These are phyloP conservation scores for Patiria pectinifera DNA, from an alignment of 53 echinoderm and acorn worm genomes.

Conservation along the genomic window DNA sequence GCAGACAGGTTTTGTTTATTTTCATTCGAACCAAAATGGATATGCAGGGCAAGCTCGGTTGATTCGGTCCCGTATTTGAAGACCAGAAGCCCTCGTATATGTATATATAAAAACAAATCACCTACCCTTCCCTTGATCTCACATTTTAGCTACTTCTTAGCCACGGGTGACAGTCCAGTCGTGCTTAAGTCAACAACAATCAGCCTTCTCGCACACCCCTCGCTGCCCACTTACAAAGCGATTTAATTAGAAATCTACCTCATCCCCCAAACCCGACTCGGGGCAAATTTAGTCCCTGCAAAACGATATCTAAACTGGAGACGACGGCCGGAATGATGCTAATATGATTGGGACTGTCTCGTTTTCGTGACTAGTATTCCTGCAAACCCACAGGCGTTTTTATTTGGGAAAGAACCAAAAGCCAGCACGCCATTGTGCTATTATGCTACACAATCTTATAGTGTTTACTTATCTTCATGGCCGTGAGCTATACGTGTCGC, in stretches of 20 bases:
- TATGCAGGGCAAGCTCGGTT: slow-evolving; percentile 20
- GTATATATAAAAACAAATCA: neutral
- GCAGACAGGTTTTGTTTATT: neutral
- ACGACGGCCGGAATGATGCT: slow-evolving; percentile 6
- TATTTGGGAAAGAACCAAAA: neutral
- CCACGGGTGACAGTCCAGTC: slow-evolving; percentile 56
- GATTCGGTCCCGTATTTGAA: neutral
- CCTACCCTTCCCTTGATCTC: neutral
- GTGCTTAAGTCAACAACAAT: slow-evolving; percentile 57
- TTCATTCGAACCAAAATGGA: slow-evolving; percentile 15
- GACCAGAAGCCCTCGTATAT: slow-evolving; percentile 5
- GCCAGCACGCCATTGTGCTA: neutral
- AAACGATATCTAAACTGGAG: slow-evolving; percentile 35
- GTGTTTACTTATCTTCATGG: neutral
- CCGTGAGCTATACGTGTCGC: neutral
- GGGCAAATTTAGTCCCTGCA: slow-evolving; percentile 16
- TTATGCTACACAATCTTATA: neutral
- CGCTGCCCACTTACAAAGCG: slow-evolving; percentile 58
- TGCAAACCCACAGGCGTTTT: neutral
- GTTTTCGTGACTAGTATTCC: slow-evolving; percentile 21
- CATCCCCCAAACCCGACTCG: neutral
- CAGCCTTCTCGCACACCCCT: slow-evolving; percentile 32
- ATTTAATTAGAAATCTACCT: slow-evolving; percentile 63
- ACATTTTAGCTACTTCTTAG: slow-evolving; percentile 32
- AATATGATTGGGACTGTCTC: slow-evolving; percentile 20